Conservation (phyloP, 2,113 vertebrate genomes). For the Macrotus californicus region DNA sequence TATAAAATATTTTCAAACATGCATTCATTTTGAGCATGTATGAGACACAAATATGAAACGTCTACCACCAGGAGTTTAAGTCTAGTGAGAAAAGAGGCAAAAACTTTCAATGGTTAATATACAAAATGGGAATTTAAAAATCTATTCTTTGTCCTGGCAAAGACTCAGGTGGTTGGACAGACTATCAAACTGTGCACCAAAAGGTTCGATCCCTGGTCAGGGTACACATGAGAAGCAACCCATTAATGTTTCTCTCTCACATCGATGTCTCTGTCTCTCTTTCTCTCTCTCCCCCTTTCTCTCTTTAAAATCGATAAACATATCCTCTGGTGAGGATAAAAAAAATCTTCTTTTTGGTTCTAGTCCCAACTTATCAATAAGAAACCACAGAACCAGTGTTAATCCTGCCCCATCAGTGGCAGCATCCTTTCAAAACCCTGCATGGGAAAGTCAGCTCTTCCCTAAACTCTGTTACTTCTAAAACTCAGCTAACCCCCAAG, state of each 20-base stretch:
- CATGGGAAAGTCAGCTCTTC: not conserved
- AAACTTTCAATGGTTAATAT: not conserved
- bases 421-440: not conserved
- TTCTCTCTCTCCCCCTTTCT: too few species aligned
- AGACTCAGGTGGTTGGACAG: too few species aligned
- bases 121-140: not conserved
- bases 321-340: too few species aligned
- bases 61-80: not conserved
- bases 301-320: too few species aligned
- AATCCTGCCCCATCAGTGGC: not conserved
- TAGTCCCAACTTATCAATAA: not conserved
- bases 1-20: not conserved
- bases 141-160: not conserved
- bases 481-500: not conserved
- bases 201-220: too few species aligned
- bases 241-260: too few species aligned
- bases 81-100: not conserved
- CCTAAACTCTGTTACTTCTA: not conserved
- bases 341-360: not conserved
- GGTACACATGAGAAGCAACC: too few species aligned
- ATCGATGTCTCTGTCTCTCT: too few species aligned
- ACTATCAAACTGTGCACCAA: too few species aligned
- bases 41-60: not conserved
- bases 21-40: not conserved
- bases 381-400: not conserved